Base-by-base conservation (phyloP, 2,888 invertebrate genomes). In the Meiosimyza platycephala region DNA sequence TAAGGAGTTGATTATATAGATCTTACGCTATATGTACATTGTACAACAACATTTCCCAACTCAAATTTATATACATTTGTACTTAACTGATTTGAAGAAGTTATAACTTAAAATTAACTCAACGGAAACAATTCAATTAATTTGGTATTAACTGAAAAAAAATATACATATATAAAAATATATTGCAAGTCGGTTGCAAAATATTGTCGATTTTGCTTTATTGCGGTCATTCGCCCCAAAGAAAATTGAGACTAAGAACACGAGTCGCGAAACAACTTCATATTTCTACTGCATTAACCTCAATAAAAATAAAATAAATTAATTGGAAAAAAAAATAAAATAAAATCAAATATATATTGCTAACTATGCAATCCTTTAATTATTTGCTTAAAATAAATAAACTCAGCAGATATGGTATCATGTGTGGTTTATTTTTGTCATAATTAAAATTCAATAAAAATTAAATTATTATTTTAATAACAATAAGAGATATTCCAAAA, bases 211-310 rank as follows among this genome's bases (percentile, higher is more conserved):
- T 18, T 28, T 50, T n/a, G 50, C 28, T 13, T 13, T 12, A 50
- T 54, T 15, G 15, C 62, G 70, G 63, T 62, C 70, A 54, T 70
- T 69, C n/a, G 63, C 62, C 70, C 51, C 54, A 54, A 60, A 47
- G 22, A 62, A 52, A 54, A 18, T 18, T 54, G 62, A 52, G 63
- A 63, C 47, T 15, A 48, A 54, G 63, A 28, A 16, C 67, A 62
- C 40, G 28, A 12, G 63, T 55, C 50, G 50, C 16, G 59, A 12
- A 11, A 6, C 28, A 11, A 57, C 50, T 54, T 65, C 65, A 51
- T 28, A 59, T 71, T 65, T 71, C 51, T 57, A 55, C 28, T 22
- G 28, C 50, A 55, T 55, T 64, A 64, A 63, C 57, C 64, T 47
- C 18, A 64, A 64, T 71, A 64, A 55, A 55, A 71, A 51, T 5